Evolutionary conservation across 2,888 invertebrate species (phyloP), one percentile per base, ranked within the genome.

Genomic region (Trileptium ribeirensis): DNA sequence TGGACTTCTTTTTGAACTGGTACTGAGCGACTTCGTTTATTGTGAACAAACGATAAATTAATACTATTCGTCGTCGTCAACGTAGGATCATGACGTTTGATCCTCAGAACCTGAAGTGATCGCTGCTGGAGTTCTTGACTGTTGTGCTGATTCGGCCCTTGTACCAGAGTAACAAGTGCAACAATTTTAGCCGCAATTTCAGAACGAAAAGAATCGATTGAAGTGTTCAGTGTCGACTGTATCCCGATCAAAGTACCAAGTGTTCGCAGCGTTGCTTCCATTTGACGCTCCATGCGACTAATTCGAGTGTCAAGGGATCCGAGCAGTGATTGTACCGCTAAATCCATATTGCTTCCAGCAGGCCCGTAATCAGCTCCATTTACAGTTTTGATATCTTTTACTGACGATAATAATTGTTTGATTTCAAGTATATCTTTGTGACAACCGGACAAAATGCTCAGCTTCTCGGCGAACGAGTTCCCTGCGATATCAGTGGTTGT

Each of bases 191-290:
- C 38, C 36, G n/a, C 39, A 36, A 75, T 75, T 37, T 84, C 84
- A 40, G 83, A 82, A 31, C 80, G 74, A 67, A 85, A 84, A 51
- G 86, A 83, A 74, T 83, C 84, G 33, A 87, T 85, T 36, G 86
- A 84, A 39, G 84, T 83, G 37, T 85, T 87, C 84, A 87, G 86
- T 67, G 86, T 86, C 1, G 86, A 86, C 80, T 88, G 88, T 19
- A 88, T 84, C 81, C 87, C 88, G 0, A 88, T 87, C 38, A 87
- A 83, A 15, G 86, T 85, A 81, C 85, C 85, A 74, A 86, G 85
- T 1, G 84, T 85, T 83, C 86, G 86, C 39, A 87, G 81, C n/a
- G 87, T 86, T 82, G 85, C 86, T 39, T 87, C 87, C 79, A 88
- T 79, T 81, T 88, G 87, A 81, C 86, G 87, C 83, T 88, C 88